Evolutionary conservation across 2,888 invertebrate species (phyloP), one percentile per base, ranked within the genome.

Genomic region (Theristus sp.): DNA sequence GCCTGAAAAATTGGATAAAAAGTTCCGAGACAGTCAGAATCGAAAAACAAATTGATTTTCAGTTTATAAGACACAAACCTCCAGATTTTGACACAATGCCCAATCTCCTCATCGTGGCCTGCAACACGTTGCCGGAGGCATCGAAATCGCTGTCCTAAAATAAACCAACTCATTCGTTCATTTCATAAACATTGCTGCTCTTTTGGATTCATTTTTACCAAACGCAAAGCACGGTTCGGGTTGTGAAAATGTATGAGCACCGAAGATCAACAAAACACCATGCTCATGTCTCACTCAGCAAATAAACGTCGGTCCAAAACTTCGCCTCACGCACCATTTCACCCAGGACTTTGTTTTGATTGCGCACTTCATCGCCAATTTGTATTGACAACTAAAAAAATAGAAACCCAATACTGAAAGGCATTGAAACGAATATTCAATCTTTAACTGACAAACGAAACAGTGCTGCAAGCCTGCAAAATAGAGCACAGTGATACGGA

Each of bases 41-140:
- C 10, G 20, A 20, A 38, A 13, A 6, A 38, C 20, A 38, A 20
- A 38, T 10, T 10, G 38, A 20, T 38, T 38, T 38, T 20, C 38
- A 38, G 38, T 38, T 10, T 38, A n/a, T n/a, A 24, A 30, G n/a
- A 20, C 3, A 56, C 38, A n/a, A 10, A 69, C 71, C 71, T 62
- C 72, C 72, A 30, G 69, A 66, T 56, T 65, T 67, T 6, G 65
- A 63, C 3, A 73, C 69, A 53, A 70, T 65, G 25, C 69, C 69
- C 52, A 72, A 62, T 52, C 68, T 65, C 31, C 66, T 65, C 72
- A 72, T 72, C 27, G 72, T 70, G 10, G 68, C 62, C 31, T 64
- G 65, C 47, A 69, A 62, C 27, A 69, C 61, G 13, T 64, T 60
- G n/a, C 58, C 49, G 1, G 65, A 49, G 2, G 28, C n/a, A 2